Evolutionary conservation across 2,888 invertebrate species (phyloP), one percentile per base, ranked within the genome.

Genomic region (Cerceris ruficornis): DNA sequence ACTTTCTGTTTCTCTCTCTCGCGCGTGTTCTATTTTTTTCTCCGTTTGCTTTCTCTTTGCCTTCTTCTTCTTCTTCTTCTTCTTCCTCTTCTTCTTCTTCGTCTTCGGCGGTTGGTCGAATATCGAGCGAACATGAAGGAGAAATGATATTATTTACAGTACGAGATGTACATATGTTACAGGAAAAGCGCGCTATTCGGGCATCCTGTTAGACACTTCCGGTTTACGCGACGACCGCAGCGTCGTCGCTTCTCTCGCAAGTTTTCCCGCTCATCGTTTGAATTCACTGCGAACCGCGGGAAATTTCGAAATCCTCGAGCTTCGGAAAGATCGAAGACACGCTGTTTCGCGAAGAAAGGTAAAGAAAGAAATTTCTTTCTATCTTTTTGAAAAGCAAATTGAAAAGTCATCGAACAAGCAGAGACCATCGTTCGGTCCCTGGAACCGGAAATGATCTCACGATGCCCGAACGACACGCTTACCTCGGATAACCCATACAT

Each of bases 61-160:
- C 9, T 42, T 49, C 14, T 41, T 69, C 59, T 49, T 73, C 57
- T 17, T 55, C 57, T 28, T 28, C 28, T 4, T 28, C 28, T 28
- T n/a, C 14, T 71, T 14, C 41, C 15, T 68, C 39, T 15, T 52
- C 15, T 39, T 7, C 9, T 42, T 46, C 14, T 39, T 69, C 59
- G 55, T 73, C 57, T 17, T 55, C 57, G 55, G 57, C 50, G 60
- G 57, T 64, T 77, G 71, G 58, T 77, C 69, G 55, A 61, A 66
- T 65, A 64, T 73, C 74, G 76, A 73, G 62, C 70, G 77, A 68
- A 69, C 73, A 67, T 58, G 73, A 80, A 67, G 71, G 59, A 80
- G 67, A 81, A 85, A 85, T 83, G 85, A 85, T 81, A 84, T 81
- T 85, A 85, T 85, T 85, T 85, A 85, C 85, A 85, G 77, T 74